These are phyloP conservation scores for Cossypha heuglini DNA, from an alignment of 2,797 vertebrate genomes.

Conservation along the genomic window DNA sequence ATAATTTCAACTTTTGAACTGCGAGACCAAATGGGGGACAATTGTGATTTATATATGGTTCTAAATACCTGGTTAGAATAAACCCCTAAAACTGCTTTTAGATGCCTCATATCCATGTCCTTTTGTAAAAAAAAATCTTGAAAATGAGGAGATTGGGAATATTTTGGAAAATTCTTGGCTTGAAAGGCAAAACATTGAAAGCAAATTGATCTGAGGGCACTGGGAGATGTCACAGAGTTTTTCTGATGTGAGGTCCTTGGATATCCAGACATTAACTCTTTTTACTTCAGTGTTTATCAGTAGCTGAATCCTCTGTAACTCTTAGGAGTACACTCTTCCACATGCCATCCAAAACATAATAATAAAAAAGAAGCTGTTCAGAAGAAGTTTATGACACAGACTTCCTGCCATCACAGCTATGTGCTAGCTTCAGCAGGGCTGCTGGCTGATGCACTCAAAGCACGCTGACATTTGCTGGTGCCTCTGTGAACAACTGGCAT, in stretches of 20 bases:
- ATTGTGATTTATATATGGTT: neutral
- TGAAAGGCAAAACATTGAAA: neutral
- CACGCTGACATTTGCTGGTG: constrained; percentile 58
- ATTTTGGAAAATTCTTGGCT: neutral
- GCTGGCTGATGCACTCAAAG: neutral
- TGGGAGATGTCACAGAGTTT: neutral
- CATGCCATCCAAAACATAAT: neutral
- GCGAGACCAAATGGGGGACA: neutral
- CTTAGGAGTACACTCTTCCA: neutral
- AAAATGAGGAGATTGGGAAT: neutral
- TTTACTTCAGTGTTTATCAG: neutral
- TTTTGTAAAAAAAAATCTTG: neutral
- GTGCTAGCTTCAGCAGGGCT: constrained; percentile 46
- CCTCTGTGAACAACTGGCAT: constrained; percentile 47
- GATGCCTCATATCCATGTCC: neutral
- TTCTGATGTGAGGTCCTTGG: neutral
- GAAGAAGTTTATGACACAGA: constrained; percentile 14
- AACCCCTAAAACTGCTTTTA: neutral
- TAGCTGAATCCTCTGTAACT: neutral
- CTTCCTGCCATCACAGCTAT: constrained; percentile 37
- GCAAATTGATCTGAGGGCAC: neutral
- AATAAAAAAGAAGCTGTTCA: neutral
- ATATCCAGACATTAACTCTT: neutral
- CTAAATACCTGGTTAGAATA: neutral
- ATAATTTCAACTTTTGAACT: neutral